Evolutionary conservation across 2,797 vertebrate species (phyloP).

Genomic region (Scolopax rusticola): DNA sequence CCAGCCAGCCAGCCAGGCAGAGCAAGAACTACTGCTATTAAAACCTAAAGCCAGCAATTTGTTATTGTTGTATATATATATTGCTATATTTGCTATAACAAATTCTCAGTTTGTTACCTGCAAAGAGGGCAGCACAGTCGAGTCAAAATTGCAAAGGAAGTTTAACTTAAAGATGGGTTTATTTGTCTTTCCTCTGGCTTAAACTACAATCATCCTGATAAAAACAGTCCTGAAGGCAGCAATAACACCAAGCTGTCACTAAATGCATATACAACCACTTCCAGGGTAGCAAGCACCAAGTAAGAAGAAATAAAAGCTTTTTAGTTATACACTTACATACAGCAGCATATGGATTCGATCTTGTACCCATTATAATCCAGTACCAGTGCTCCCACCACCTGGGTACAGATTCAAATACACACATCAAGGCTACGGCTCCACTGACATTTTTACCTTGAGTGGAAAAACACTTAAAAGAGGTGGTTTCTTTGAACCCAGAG

Average conservation of each 20-base stretch:
- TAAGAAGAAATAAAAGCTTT: neutral
- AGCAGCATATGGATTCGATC: neutral
- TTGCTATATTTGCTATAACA: no score
- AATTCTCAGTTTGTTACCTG: neutral
- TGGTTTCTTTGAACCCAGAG: neutral
- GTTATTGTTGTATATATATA: no score
- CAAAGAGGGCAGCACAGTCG: neutral
- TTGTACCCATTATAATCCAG: neutral
- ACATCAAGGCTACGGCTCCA: neutral
- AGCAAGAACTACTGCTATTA: neutral
- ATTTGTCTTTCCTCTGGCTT: neutral
- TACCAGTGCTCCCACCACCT: neutral
- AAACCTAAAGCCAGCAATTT: neutral
- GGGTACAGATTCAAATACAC: neutral
- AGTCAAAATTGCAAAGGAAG: neutral
- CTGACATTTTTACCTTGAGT: neutral
- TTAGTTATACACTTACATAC: neutral
- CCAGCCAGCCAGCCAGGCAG: neutral
- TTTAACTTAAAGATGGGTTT: neutral
- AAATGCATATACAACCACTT: neutral
- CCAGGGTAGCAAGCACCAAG: neutral
- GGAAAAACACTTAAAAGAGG: neutral
- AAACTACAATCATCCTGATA: neutral
- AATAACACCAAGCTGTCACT: neutral
- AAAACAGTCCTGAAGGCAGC: neutral